These are phyloP conservation scores for Calephelis nemesis DNA, from an alignment of 1,140 invertebrate species.

Conservation along the genomic window DNA sequence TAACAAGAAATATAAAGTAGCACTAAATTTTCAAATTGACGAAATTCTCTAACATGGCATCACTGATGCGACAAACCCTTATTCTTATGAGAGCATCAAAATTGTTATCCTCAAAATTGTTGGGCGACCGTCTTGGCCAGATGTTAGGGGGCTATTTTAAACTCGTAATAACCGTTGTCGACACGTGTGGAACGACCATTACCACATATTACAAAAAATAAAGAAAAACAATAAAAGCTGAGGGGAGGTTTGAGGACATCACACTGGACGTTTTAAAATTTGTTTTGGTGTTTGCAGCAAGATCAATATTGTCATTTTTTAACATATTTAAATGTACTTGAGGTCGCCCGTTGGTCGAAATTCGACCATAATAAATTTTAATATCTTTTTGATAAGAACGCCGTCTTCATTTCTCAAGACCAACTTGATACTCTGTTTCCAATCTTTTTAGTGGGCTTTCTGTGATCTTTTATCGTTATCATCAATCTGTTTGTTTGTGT, in stretches of 20 bases:
- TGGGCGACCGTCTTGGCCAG: slow-evolving; percentile 44
- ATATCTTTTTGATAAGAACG: too few species aligned
- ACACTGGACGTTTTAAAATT: slow-evolving; percentile 66
- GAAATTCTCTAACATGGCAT: slow-evolving; percentile 24
- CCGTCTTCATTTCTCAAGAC: too few species aligned
- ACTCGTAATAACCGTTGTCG: slow-evolving; percentile 76
- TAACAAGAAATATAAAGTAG: background rate
- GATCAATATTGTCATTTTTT: background rate
- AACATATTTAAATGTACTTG: too few species aligned
- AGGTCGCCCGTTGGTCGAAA: too few species aligned
- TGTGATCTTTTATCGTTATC: too few species aligned
- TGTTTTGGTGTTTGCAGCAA: slow-evolving; percentile 33
- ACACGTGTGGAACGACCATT: slow-evolving; percentile 74
- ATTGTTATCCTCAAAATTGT: slow-evolving; percentile 57
- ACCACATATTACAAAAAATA: slow-evolving; percentile 78
- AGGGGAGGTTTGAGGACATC: slow-evolving; percentile 43
- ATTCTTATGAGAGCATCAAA: slow-evolving; percentile 37
- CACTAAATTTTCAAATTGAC: background rate
- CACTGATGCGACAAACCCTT: slow-evolving; percentile 27
- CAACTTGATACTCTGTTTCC: too few species aligned
- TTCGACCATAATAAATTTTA: too few species aligned
- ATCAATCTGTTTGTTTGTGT: too few species aligned
- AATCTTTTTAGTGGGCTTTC: too few species aligned
- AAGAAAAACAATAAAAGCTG: slow-evolving; percentile 71
- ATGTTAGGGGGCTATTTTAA: slow-evolving; percentile 74